Base-by-base conservation (phyloP, 2,888 invertebrate genomes). In the Leuctra nigra region DNA sequence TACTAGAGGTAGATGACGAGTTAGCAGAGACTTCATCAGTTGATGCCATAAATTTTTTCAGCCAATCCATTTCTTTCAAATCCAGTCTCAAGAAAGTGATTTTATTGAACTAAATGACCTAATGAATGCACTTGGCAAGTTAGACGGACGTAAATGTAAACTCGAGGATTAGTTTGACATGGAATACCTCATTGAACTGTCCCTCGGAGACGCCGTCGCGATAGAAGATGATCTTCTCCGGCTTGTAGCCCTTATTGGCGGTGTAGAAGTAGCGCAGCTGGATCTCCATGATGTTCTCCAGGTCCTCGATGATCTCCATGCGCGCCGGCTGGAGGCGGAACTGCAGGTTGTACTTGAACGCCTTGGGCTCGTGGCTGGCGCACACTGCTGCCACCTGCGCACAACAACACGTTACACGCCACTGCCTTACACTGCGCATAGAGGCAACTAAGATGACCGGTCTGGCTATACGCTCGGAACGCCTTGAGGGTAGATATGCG, bases 201-300 rank as follows among this genome's bases (percentile, higher is more conserved):
- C 91, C 91, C 66, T 93, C 91, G 0, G 89, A 87, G 0, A 93
- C 92, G 0, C 93, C 93, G 68, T 93, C 93, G 1, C 93, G 80
- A 61, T 66, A 73, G 57, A 90, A 87, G 46, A 87, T 79, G 52
- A 93, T 83, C 62, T 77, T 79, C 46, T 68, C 67, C 0, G 89
- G 89, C 57, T 79, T 71, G 0, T 52, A 1, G 1, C 53, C 33
- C 0, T 68, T 68, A 1, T 78, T 81, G 11, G 70, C 67, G 3
- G 69, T 64, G 33, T 70, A 67, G 68, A 84, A 93, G 13, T 77
- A 73, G 1, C 70, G 64, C 50, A 92, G 70, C 59, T 91, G 87
- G 4, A 81, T 79, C 1, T 69, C 64, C 65, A 85, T 78, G 69
- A 90, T 87, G 0, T 79, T 73, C 62, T 83, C 75, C 64, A 93